Percentiles rank a stretch among this genome's conserved stretches.
phyloP scores from a whole-genome alignment of 2,888 invertebrate genomes.

The Chrysolina haemoptera region DNA sequence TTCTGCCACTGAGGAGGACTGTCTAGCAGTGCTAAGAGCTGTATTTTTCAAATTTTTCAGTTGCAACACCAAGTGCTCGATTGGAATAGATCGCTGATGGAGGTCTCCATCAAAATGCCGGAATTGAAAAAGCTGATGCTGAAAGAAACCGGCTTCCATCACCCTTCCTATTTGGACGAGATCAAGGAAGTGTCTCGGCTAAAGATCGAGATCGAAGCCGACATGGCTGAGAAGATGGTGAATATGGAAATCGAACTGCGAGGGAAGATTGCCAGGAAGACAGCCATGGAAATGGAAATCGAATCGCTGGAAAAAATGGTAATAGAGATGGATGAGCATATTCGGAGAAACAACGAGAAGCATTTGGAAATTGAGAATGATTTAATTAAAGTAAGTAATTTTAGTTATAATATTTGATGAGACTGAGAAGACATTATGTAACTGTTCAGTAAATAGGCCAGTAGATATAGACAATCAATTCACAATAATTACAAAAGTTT shows the following conservation, averaged over 20 bases:
- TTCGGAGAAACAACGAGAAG: background rate
- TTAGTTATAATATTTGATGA: too few species aligned
- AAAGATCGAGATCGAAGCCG: conserved; percentile 27
- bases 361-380: conserved; percentile 9
- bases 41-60: conserved; percentile 38
- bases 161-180: conserved; percentile 27
- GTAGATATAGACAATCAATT: too few species aligned
- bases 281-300: conserved; percentile 26
- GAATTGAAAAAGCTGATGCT: conserved; percentile 36
- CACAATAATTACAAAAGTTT: too few species aligned
- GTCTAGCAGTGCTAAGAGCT: too few species aligned
- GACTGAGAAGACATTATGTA: too few species aligned
- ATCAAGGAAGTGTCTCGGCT: conserved; percentile 28
- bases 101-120: conserved; percentile 38
- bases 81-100: conserved; percentile 41
- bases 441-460: too few species aligned
- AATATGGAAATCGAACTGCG: conserved; percentile 31
- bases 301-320: background rate
- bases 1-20: too few species aligned
- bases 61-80: conserved; percentile 32
- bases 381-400: conserved; percentile 28
- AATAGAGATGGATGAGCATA: conserved; percentile 10
- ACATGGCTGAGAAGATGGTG: conserved; percentile 8
- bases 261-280: background rate
- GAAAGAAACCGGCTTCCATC: conserved; percentile 39